Percentiles rank a stretch among this genome's conserved stretches.
Conservation (phyloP, 2,113 vertebrate genomes). For the Seriola aureovittata region DNA sequence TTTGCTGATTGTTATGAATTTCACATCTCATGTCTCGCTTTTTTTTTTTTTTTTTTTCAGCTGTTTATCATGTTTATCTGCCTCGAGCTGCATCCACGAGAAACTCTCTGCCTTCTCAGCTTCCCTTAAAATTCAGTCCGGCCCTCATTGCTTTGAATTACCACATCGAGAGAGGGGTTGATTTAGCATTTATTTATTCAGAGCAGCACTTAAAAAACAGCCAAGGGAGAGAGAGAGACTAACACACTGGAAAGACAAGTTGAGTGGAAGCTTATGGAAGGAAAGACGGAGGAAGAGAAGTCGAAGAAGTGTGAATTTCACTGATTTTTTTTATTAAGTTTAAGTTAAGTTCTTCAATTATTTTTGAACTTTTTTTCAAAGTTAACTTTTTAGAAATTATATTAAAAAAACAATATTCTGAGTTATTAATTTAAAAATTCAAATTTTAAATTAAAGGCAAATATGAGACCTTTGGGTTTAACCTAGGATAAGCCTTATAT, state of each 20-base stretch:
- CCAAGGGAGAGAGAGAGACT: conserved; percentile 39
- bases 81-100: conserved; percentile 24
- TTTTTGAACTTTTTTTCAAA: neutral
- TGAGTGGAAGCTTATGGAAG: conserved; percentile 26
- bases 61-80: conserved; percentile 14
- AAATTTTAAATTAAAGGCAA: no score
- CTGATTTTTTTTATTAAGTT: neutral
- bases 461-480: no score
- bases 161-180: conserved; percentile 42
- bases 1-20: conserved; percentile 12
- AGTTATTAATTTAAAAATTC: no score
- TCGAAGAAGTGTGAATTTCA: conserved; percentile 7
- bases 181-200: conserved; percentile 62
- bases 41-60: neutral
- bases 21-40: neutral
- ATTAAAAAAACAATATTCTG: no score
- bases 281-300: conserved; percentile 8
- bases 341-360: no score
- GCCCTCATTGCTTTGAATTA: conserved; percentile 57
- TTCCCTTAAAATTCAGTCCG: conserved; percentile 49
- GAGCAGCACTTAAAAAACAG: conserved; percentile 55
- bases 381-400: neutral
- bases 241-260: conserved; percentile 27
- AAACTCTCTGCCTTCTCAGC: conserved; percentile 46
- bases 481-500: no score